phyloP scores from a whole-genome alignment of 2,113 vertebrate genomes.

The Edolisoma coerulescens region DNA sequence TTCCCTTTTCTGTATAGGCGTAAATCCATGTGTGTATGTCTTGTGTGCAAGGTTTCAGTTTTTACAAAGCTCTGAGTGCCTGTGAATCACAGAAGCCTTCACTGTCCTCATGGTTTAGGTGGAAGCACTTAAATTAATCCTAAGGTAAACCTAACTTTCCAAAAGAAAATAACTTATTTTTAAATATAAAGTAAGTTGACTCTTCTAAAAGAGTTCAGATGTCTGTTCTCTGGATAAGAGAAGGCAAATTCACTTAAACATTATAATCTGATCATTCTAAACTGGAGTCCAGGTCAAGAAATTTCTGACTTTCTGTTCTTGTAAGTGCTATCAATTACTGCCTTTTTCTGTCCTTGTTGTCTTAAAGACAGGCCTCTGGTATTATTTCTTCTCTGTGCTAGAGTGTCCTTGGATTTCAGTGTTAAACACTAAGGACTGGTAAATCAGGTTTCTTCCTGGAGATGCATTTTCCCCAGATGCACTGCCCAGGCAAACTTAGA shows the following conservation, averaged over 20 bases:
- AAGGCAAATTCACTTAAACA: neutral
- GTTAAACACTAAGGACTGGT: neutral
- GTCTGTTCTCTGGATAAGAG: neutral
- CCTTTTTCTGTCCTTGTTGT: neutral
- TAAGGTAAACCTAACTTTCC: neutral
- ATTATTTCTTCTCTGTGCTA: neutral
- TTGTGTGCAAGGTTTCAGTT: neutral
- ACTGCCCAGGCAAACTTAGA: neutral
- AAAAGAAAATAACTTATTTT: neutral
- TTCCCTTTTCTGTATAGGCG: neutral
- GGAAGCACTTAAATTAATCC: neutral
- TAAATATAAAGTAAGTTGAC: neutral
- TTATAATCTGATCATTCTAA: neutral
- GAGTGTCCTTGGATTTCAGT: neutral
- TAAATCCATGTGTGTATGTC: neutral
- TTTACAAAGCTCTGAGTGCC: neutral
- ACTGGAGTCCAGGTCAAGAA: neutral
- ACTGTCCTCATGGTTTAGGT: neutral
- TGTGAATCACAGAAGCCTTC: neutral
- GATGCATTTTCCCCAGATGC: neutral
- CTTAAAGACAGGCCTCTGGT: neutral
- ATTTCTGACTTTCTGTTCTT: neutral
- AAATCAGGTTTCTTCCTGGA: neutral
- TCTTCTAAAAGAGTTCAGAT: neutral
- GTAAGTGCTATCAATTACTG: neutral